phyloP scores from a whole-genome alignment of 2,113 vertebrate species.

The human region DNA sequence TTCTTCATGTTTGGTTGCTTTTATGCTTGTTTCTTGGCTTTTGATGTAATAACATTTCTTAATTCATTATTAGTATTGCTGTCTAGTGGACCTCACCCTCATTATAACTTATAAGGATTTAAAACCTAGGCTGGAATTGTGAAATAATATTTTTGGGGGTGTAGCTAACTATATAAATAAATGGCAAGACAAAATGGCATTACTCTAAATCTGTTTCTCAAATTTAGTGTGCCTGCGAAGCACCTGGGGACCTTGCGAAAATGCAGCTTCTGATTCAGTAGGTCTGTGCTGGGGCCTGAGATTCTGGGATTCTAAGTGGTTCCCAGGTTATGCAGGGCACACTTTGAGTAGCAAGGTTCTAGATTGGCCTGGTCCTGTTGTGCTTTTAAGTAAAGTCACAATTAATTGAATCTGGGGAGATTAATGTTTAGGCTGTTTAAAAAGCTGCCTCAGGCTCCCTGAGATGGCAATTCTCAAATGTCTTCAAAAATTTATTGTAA shows the following conservation, averaged over 20 bases:
- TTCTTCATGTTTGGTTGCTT: not conserved
- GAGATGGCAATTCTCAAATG: conserved; percentile 32
- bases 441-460: not conserved
- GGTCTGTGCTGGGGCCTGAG: not conserved
- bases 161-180: conserved; percentile 4
- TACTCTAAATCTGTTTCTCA: not conserved
- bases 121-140: conserved; percentile 28
- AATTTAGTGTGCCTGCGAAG: not conserved
- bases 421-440: conserved; percentile 37
- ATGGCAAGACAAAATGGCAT: not conserved
- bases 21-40: not conserved
- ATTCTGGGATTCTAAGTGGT: conserved; percentile 26
- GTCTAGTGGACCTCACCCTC: not conserved
- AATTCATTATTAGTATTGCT: conserved; percentile 20
- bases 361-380: not conserved
- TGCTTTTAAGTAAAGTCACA: conserved; percentile 29
- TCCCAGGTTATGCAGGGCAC: not conserved
- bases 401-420: conserved; percentile 26
- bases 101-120: conserved; percentile 30
- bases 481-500: conserved; percentile 36
- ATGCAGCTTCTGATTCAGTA: conserved; percentile 40
- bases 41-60: not conserved
- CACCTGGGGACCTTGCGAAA: not conserved
- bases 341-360: not conserved
- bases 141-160: not conserved